Evolutionary conservation across 2,113 vertebrate species (phyloP), one percentile per base, ranked within the genome.

Genomic region (Rhinopomastus cyanomelas): DNA sequence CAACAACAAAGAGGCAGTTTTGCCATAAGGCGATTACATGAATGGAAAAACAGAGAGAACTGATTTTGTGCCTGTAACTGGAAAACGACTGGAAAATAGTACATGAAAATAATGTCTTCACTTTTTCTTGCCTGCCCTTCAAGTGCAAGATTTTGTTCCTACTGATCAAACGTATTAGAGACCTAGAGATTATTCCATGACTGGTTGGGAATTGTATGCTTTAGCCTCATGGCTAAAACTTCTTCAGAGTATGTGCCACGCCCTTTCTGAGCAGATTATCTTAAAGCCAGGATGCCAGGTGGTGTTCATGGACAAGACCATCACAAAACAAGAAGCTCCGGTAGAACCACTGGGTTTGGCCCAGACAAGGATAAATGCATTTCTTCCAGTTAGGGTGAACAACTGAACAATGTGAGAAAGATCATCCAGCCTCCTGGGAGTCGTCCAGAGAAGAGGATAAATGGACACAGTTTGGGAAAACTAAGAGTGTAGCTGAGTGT

Each of bases 211-310:
- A 34, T 32, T 0, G 0, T 27, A 37, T 1, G 0, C 74, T 57
- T 52, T 34, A 76, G 7, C 26, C 4, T 51, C 17, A 3, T 11
- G 2, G 26, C 42, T 87, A 26, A n/a, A n/a, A n/a, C n/a, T 34
- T 4, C 1, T 52, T 68, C 3, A 1, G 32, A 44, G 17, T 4
- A 21, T 1, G 0, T 11, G 1, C 7, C 8, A 8, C 30, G 7
- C 5, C 34, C 12, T 21, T 36, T 76, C 59, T 42, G 11, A 59
- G 36, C 11, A 56, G 53, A 51, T 36, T 27, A 20, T 21, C 12
- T 34, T 9, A 51, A 6, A 62, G n/a, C 9, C 2, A 0, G 57
- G 14, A 71, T 69, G 16, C 18, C 7, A 2, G 3, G 20, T 0
- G 1, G 7, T 44, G 13, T 20, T 49, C 51, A 17, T 12, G 53